phyloP scores from a whole-genome alignment of 2,888 invertebrate genomes.

The Bimastos eiseni region DNA sequence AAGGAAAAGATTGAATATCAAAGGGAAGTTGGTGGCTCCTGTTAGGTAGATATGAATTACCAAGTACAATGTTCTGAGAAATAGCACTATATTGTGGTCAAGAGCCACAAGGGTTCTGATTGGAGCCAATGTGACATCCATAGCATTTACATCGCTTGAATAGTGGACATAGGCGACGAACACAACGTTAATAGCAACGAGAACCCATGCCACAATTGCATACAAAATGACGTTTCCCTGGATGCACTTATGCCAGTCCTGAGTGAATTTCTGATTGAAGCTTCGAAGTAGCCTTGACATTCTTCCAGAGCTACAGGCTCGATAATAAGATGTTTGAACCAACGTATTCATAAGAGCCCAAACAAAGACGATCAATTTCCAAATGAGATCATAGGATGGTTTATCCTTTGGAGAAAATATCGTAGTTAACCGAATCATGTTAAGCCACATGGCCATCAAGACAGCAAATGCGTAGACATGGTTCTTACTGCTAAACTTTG shows the following conservation, averaged over 20 bases:
- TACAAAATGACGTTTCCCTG: not conserved
- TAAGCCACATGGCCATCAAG: slow-evolving; percentile 14
- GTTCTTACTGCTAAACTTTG: not conserved
- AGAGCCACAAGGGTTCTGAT: not conserved
- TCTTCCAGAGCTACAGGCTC: not conserved
- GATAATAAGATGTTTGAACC: not conserved
- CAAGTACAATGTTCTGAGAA: not conserved
- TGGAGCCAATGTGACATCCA: not conserved
- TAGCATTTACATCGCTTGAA: not conserved
- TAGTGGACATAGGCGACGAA: not conserved
- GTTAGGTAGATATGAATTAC: not conserved
- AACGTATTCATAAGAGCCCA: not conserved
- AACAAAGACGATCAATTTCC: not conserved
- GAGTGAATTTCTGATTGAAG: not conserved
- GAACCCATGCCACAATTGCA: not conserved
- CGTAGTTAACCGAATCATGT: not conserved
- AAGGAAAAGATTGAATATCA: not conserved
- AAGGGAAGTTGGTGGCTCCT: not conserved
- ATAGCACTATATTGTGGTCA: not conserved
- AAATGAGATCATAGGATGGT: not conserved
- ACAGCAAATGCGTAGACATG: not conserved
- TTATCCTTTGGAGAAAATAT: not conserved
- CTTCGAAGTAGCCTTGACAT: not conserved
- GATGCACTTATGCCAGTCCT: not conserved
- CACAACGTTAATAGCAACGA: not conserved